Base-by-base conservation (phyloP, 2,113 vertebrate genomes). In the Anolis sagrei region DNA sequence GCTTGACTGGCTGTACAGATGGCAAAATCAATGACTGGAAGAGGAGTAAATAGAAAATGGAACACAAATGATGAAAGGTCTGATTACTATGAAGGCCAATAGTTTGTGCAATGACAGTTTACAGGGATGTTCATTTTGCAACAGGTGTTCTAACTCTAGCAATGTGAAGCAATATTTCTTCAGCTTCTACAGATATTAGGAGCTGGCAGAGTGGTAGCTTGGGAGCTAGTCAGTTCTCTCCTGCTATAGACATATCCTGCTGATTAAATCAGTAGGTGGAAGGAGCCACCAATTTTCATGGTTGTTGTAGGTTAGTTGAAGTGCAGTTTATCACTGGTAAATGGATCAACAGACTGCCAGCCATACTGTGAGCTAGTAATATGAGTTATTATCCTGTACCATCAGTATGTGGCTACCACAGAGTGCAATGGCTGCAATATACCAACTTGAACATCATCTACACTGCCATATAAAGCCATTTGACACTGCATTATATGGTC, bases 31-130 rank as follows among this genome's bases (percentile, higher is more conserved):
- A 64, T 74, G 58, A 51, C 25, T 84, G 32, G 70, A 85, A 78
- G 29, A 36, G 18, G 34, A 73, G 13, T 81, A 82, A 23, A 7
- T 19, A 39, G n/a, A 79, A 48, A 5, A 19, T 64, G 51, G 62
- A 80, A 79, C 58, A 61, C 39, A 74, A 58, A 68, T 54, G 48
- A 70, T 23, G 39, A 78, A 54, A 77, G 58, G 66, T 49, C n/a
- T 68, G 61, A 84, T 84, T 84, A 48, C 62, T 84, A 29, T 77
- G 48, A 69, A 66, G 21, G 36, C n/a, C 84, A 86, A 62, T 74
- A 64, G 54, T 83, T 75, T 75, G 69, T 75, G 29, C 16, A 62
- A 75, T 75, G 27, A 39, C 39, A 83, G 39, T 18, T 25, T 64
- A 21, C 76, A 78, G 54, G 9, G 14, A 34, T 58, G 76, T 19